Evolutionary conservation across 1,140 invertebrate genomes (phyloP).

Genomic region (Drosophila takahashii): DNA sequence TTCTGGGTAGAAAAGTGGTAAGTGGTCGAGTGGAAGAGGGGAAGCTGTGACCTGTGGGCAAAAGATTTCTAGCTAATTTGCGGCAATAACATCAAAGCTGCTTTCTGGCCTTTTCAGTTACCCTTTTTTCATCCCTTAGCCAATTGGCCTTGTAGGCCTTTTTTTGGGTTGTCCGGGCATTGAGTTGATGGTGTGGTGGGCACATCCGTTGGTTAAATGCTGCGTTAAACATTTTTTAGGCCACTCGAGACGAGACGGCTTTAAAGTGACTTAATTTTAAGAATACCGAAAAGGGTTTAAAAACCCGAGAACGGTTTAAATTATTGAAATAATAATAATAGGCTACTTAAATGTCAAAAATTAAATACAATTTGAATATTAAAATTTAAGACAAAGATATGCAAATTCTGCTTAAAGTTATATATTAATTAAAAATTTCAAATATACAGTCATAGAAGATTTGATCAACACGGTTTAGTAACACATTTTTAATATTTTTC

Average conservation of each 20-base stretch:
- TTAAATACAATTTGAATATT: too few species aligned
- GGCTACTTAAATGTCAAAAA: too few species aligned
- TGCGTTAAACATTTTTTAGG: conserved; percentile 60
- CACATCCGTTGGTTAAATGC: conserved; percentile 68
- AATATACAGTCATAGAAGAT: too few species aligned
- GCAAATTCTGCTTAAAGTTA: too few species aligned
- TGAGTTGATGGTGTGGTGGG: conserved; percentile 33
- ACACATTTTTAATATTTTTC: background rate
- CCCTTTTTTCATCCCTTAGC: conserved; percentile 53
- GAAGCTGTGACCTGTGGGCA: conserved; percentile 50
- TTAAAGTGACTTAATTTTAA: conserved; percentile 33
- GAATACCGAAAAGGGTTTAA: background rate
- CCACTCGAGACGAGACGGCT: background rate
- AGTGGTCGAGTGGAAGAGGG: conserved; percentile 26
- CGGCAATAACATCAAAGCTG: conserved; percentile 81
- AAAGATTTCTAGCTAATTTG: conserved; percentile 83
- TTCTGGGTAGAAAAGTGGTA: conserved; percentile 51
- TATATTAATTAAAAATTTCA: too few species aligned
- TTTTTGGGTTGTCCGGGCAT: conserved; percentile 4
- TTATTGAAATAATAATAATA: background rate
- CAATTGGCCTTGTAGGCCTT: conserved; percentile 66
- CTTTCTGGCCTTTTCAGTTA: conserved; percentile 66
- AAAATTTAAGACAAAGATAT: too few species aligned
- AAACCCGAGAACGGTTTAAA: too few species aligned
- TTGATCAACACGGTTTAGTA: too few species aligned